These are phyloP conservation scores for Micropterix aruncella DNA, from an alignment of 2,888 invertebrate genomes.

Conservation along the genomic window DNA sequence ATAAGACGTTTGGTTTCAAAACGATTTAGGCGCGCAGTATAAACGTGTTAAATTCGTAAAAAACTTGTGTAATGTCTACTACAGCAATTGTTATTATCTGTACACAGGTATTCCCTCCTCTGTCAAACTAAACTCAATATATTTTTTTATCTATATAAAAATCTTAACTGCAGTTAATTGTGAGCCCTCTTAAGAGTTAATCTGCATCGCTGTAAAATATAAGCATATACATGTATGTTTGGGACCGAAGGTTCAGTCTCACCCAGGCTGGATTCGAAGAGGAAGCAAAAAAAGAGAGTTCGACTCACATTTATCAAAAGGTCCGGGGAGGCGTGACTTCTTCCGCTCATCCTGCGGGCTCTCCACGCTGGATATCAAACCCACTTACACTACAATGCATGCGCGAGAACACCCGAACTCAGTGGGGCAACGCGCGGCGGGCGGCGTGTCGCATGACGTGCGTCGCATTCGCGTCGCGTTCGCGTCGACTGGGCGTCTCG, in stretches of 20 bases:
- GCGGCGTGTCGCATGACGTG: conserved; percentile 16
- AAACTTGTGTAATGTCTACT: no score
- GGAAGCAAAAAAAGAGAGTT: neutral
- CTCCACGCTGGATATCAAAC: conserved; percentile 13
- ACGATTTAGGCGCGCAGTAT: neutral
- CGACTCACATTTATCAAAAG: conserved; percentile 43
- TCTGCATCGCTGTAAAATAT: no score
- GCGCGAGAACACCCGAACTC: conserved; percentile 18
- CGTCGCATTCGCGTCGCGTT: conserved; percentile 17
- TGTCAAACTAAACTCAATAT: no score
- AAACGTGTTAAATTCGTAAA: neutral
- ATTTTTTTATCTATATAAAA: no score
- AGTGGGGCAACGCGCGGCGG: conserved; percentile 14
- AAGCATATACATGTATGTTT: no score
- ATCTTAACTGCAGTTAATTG: no score
- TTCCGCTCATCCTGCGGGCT: conserved; percentile 33
- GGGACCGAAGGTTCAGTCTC: no score
- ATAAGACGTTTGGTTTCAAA: neutral
- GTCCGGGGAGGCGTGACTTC: conserved; percentile 36
- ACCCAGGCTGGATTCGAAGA: neutral
- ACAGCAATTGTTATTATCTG: no score
- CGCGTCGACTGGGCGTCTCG: conserved; percentile 12
- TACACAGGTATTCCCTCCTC: no score
- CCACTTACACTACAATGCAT: conserved; percentile 2
- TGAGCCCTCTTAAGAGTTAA: no score